Evolutionary conservation across 2,113 vertebrate species (phyloP).

Genomic region (Symphodus melops): DNA sequence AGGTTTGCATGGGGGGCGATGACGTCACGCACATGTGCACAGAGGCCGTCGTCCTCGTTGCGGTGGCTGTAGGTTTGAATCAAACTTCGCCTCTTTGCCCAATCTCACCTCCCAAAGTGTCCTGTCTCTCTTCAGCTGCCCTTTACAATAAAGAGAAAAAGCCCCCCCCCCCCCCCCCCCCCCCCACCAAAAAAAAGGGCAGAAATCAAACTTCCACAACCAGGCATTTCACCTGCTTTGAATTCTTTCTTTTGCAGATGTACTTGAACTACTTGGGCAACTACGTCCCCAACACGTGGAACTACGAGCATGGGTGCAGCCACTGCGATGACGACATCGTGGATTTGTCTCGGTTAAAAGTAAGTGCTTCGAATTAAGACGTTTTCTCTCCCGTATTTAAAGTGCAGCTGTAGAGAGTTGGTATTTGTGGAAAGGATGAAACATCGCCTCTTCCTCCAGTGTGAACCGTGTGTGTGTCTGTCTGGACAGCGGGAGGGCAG

Average conservation of each 20-base stretch:
- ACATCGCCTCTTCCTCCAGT: slow-evolving; percentile 9
- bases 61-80: no score
- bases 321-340: slow-evolving; percentile 88
- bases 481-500: slow-evolving; percentile 46
- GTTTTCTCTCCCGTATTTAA: slow-evolving; percentile 40
- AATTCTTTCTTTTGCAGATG: slow-evolving; percentile 82
- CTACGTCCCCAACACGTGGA: slow-evolving; percentile 96
- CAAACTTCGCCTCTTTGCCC: no score
- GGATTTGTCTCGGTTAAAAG: slow-evolving; percentile 87
- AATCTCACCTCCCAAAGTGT: no score
- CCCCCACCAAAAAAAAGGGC: no score
- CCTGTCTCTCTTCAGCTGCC: no score
- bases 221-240: slow-evolving; percentile 15
- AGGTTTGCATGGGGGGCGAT: no score
- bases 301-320: slow-evolving; percentile 90
- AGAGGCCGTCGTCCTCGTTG: no score
- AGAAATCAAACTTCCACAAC: background rate
- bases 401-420: slow-evolving; percentile 35
- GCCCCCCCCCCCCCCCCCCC: no score
- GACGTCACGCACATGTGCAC: no score
- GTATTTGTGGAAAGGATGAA: slow-evolving; percentile 36
- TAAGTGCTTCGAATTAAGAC: slow-evolving; percentile 80
- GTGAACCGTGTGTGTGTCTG: slow-evolving; percentile 41
- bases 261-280: slow-evolving; percentile 95
- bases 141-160: no score